Percentiles rank a stretch among this genome's conserved stretches.
Evolutionary conservation across 2,888 invertebrate genomes (phyloP).

Genomic region (Drosophila mimetica): DNA sequence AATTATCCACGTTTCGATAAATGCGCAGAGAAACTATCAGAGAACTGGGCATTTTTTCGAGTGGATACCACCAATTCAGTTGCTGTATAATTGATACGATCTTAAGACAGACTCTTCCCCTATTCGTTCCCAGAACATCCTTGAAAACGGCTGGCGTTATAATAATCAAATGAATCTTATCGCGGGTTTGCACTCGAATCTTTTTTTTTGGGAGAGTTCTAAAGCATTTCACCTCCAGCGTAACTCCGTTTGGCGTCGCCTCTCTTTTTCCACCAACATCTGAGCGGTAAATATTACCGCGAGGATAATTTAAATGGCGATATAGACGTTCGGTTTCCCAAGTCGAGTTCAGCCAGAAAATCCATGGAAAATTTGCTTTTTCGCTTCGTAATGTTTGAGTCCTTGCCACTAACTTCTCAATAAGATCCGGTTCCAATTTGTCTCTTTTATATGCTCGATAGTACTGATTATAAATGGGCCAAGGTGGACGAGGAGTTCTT

Average conservation of each 20-base stretch:
- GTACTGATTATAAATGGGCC: slow-evolving; percentile 36
- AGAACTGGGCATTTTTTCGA: slow-evolving; percentile 52
- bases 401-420: slow-evolving; percentile 13
- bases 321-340: slow-evolving; percentile 54
- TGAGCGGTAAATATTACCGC: no score
- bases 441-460: fast-evolving
- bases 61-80: slow-evolving; percentile 67
- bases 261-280: not conserved
- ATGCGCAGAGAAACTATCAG: slow-evolving; percentile 51
- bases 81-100: slow-evolving; percentile 46
- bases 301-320: not conserved
- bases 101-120: slow-evolving; percentile 39
- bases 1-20: not conserved
- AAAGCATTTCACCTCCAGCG: slow-evolving; percentile 33
- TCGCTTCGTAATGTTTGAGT: not conserved
- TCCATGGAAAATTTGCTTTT: not conserved
- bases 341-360: slow-evolving; percentile 44
- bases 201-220: not conserved
- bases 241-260: not conserved
- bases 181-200: slow-evolving; percentile 31
- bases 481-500: slow-evolving; percentile 29
- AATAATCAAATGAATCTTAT: slow-evolving; percentile 44
- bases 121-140: slow-evolving; percentile 20
- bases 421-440: not conserved
- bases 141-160: slow-evolving; percentile 25